phyloP scores from a whole-genome alignment of 2,888 invertebrate species.

The Xylophagus ater region DNA sequence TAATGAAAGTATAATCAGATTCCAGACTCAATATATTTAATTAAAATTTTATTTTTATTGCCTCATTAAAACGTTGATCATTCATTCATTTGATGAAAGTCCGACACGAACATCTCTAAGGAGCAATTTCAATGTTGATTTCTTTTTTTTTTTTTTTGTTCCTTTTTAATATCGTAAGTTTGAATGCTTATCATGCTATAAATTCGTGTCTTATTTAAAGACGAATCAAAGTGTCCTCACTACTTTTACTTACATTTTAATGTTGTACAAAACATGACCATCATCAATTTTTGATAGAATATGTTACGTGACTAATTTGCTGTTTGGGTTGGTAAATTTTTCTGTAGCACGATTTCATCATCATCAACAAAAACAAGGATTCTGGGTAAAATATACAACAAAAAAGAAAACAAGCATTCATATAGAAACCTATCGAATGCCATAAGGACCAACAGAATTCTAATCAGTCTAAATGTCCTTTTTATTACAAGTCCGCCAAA shows the following conservation, averaged over 20 bases:
- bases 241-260: slow-evolving; percentile 1
- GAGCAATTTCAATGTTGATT: slow-evolving; percentile 9
- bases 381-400: not conserved
- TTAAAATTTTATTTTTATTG: too few relatives aligned
- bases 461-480: slow-evolving; percentile 12
- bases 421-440: not conserved
- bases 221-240: not conserved
- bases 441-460: slow-evolving; percentile 6
- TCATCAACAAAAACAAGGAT: not conserved
- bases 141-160: not conserved
- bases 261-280: slow-evolving; percentile 6
- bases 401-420: not conserved
- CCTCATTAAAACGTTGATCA: slow-evolving; percentile 14
- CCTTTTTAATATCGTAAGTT: too few relatives aligned
- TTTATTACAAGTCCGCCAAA: slow-evolving; percentile 13
- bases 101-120: slow-evolving; percentile 12
- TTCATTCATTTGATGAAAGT: slow-evolving; percentile 10
- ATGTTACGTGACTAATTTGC: slow-evolving; percentile 14
- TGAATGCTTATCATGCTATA: slow-evolving; percentile 1
- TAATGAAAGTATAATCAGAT: too few relatives aligned
- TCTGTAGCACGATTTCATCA: slow-evolving; percentile 4
- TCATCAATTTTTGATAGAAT: slow-evolving; percentile 11
- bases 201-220: not conserved
- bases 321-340: slow-evolving; percentile 10
- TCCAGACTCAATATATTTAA: too few relatives aligned